phyloP scores from a whole-genome alignment of 2,113 vertebrate species.

The Climacteris rufus region DNA sequence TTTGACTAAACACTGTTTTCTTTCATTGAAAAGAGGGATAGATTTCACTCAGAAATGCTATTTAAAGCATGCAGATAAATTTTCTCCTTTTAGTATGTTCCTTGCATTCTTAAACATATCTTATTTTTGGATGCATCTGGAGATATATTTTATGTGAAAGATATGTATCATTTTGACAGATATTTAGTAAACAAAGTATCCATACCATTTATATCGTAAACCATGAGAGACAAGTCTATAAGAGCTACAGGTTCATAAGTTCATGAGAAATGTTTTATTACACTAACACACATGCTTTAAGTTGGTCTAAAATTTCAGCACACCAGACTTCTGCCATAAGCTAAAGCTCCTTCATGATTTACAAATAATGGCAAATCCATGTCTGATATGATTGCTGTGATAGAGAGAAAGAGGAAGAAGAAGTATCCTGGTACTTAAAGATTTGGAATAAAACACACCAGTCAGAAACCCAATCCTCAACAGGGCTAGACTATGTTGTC shows the following conservation, averaged over 20 bases:
- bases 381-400: neutral
- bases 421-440: slow-evolving; percentile 5
- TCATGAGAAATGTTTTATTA: slow-evolving; percentile 61
- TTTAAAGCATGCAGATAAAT: neutral
- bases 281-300: slow-evolving; percentile 20
- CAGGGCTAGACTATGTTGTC: neutral
- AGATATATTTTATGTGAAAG: neutral
- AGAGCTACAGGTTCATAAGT: slow-evolving; percentile 57
- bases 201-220: slow-evolving; percentile 10
- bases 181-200: slow-evolving; percentile 16
- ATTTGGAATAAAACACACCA: neutral
- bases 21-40: neutral
- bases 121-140: neutral
- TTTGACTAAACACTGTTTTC: neutral
- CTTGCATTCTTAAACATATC: neutral
- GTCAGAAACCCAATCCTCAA: neutral
- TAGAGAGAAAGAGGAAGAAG: slow-evolving; percentile 40
- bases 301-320: slow-evolving; percentile 35
- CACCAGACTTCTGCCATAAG: neutral
- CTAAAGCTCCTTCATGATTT: slow-evolving; percentile 6
- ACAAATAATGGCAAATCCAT: slow-evolving; percentile 45
- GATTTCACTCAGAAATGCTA: neutral
- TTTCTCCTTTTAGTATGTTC: neutral
- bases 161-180: slow-evolving; percentile 23
- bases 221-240: slow-evolving; percentile 3